Percentiles rank a stretch among this genome's conserved stretches.
These are phyloP conservation scores for Cephus cinctus DNA, from an alignment of 1,140 invertebrate species.

Conservation along the genomic window DNA sequence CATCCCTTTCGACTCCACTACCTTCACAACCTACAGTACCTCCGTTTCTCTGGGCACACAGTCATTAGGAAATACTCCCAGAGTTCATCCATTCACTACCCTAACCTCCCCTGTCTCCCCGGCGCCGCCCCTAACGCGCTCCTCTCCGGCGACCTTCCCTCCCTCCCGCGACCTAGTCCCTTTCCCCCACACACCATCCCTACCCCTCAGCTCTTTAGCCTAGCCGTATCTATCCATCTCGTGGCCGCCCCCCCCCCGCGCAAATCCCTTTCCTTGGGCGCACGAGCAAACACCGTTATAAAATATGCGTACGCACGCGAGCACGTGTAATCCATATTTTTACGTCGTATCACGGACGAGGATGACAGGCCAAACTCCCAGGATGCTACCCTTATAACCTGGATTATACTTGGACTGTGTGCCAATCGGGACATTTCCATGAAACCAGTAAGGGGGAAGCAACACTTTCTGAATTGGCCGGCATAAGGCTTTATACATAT, in stretches of 20 bases:
- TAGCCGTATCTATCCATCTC: neutral
- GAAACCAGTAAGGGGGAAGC: too few relatives aligned
- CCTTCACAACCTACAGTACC: constrained; percentile 1
- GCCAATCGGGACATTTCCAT: too few relatives aligned
- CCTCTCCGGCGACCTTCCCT: constrained; percentile 12
- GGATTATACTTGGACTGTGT: too few relatives aligned
- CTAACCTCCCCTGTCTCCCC: constrained; percentile 13
- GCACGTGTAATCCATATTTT: constrained; percentile 28
- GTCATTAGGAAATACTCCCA: constrained; percentile 42
- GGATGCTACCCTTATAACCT: too few relatives aligned
- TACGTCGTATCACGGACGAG: too few relatives aligned
- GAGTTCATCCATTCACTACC: constrained; percentile 41
- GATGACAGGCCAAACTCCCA: too few relatives aligned
- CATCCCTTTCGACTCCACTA: constrained; percentile 5
- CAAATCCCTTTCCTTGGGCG: neutral
- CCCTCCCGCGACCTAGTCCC: constrained; percentile 5
- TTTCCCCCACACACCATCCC: constrained; percentile 7
- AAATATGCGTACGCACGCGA: constrained; percentile 33
- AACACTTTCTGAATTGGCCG: too few relatives aligned
- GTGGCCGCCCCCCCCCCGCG: neutral
- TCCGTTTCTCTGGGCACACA: constrained; percentile 4
- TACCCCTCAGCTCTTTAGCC: neutral
- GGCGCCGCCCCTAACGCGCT: too few relatives aligned
- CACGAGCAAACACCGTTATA: constrained; percentile 11
- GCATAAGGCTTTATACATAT: too few relatives aligned